phyloP scores from a whole-genome alignment of 2,888 invertebrate genomes.

The Plagodis pulveraria region DNA sequence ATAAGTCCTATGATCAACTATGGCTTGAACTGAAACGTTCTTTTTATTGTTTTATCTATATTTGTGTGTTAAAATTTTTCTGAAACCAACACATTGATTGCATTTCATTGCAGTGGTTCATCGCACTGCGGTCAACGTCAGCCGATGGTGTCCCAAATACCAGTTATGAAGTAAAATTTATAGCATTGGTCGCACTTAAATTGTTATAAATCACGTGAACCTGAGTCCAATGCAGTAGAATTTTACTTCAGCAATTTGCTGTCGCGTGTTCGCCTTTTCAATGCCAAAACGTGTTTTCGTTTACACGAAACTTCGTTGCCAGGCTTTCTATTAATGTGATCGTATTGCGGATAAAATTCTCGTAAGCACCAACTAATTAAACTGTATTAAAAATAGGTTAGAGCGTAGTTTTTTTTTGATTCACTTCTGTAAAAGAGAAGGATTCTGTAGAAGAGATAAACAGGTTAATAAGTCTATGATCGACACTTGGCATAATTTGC shows the following conservation, averaged over 20 bases:
- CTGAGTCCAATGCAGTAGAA: conserved; percentile 29
- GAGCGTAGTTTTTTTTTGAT: no score
- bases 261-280: conserved; percentile 38
- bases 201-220: conserved; percentile 47
- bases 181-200: conserved; percentile 41
- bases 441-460: no score
- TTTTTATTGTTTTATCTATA: no score
- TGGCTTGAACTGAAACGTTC: no score
- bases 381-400: no score
- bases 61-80: no score
- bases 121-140: conserved; percentile 38
- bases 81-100: conserved; percentile 33
- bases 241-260: conserved; percentile 40
- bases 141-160: conserved; percentile 49
- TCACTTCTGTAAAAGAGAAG: no score
- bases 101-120: conserved; percentile 41
- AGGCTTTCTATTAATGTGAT: conserved; percentile 27
- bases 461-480: not conserved
- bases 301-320: conserved; percentile 22
- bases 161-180: conserved; percentile 52
- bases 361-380: not conserved
- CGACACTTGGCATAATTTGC: not conserved
- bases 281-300: conserved; percentile 32
- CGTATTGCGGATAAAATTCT: conserved; percentile 17
- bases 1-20: conserved; percentile 8